Percentiles rank a stretch among this genome's conserved stretches.
Evolutionary conservation across 1,140 invertebrate species (phyloP).

Genomic region (Pogonomyrmex barbatus): DNA sequence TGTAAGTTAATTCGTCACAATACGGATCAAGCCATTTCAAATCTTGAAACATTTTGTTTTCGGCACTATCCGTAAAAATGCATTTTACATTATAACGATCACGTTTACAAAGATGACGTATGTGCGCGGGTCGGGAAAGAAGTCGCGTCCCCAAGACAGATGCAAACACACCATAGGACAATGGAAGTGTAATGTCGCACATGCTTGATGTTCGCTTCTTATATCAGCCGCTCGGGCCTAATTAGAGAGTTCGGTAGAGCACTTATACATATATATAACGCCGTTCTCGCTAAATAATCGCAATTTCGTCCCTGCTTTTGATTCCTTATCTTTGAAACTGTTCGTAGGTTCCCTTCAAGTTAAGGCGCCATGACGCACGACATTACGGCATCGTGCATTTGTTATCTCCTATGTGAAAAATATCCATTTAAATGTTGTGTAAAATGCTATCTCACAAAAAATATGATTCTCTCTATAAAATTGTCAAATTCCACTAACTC

Average conservation of each 20-base stretch:
- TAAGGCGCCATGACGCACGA: constrained; percentile 53
- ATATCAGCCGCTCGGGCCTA: constrained; percentile 22
- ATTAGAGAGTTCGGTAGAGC: constrained; percentile 45
- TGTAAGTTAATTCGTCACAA: neutral
- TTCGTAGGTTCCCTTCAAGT: constrained; percentile 75
- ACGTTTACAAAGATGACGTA: constrained; percentile 56
- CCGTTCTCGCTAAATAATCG: constrained; percentile 76
- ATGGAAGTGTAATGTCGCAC: constrained; percentile 63
- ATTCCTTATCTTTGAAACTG: constrained; percentile 78
- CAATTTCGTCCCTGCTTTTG: constrained; percentile 66
- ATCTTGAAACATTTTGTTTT: constrained; percentile 41
- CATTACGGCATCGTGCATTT: constrained; percentile 58
- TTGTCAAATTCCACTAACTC: constrained; percentile 76
- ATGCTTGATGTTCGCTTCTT: constrained; percentile 34
- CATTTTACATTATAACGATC: constrained; percentile 64
- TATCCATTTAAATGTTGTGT: constrained; percentile 76
- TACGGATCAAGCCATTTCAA: constrained; percentile 20
- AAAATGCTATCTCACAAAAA: constrained; percentile 83
- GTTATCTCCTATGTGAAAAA: constrained; percentile 78
- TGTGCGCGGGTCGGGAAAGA: constrained; percentile 50
- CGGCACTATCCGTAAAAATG: constrained; percentile 65
- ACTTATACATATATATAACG: constrained; percentile 61
- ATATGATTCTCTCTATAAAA: constrained; percentile 82
- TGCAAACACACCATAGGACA: constrained; percentile 43
- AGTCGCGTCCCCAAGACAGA: constrained; percentile 48